Evolutionary conservation across 2,113 vertebrate species (phyloP).

Genomic region (Pipra filicauda): DNA sequence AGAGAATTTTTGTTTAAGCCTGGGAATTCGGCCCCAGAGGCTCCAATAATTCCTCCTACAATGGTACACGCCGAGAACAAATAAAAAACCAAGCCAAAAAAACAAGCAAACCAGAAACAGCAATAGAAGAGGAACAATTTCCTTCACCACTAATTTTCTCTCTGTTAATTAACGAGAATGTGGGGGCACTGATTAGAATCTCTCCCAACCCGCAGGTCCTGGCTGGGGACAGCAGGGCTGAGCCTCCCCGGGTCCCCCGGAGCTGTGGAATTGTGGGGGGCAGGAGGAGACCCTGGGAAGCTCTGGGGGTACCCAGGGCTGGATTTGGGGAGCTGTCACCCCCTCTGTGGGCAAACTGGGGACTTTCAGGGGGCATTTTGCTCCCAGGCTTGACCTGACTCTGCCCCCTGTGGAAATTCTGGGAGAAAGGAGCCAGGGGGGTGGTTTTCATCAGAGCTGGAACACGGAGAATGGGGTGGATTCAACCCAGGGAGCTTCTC

Average conservation of each 20-base stretch:
- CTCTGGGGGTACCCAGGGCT: accelerated
- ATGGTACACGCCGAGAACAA: background rate
- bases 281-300: background rate
- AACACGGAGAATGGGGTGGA: accelerated
- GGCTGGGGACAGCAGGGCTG: background rate
- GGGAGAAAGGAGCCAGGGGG: background rate
- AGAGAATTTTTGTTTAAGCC: background rate
- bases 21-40: constrained; percentile 6
- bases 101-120: background rate
- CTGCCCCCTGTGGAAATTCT: background rate
- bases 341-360: accelerated
- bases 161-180: background rate
- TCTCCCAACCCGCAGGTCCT: background rate
- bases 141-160: constrained; percentile 20
- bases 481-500: background rate
- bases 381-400: background rate
- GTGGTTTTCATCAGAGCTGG: background rate
- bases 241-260: accelerated
- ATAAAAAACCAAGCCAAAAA: background rate
- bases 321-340: background rate
- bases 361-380: background rate
- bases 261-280: accelerated
- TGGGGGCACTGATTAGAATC: background rate
- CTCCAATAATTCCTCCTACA: background rate
- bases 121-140: background rate